Evolutionary conservation across 2,888 invertebrate genomes (phyloP), one percentile per base, ranked within the genome.

Genomic region (Drosophila suboccidentalis): DNA sequence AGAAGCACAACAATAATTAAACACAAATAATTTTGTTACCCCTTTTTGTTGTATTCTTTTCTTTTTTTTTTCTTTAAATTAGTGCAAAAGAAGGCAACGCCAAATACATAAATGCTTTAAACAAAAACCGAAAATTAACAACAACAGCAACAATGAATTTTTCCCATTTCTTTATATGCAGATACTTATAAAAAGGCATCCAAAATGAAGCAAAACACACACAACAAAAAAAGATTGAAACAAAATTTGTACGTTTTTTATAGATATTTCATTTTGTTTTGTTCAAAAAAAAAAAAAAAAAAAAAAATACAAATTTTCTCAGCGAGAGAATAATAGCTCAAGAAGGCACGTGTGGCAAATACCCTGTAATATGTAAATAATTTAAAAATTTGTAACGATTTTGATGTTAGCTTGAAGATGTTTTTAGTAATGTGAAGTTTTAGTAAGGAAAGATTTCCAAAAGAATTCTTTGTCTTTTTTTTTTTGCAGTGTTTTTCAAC

Each of bases 201-300:
- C 36, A 58, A 59, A 43, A 74, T 1, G 41, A 61, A 49, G 32
- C 46, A 58, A 63, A 29, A 49, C 39, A 51, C 26, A 36, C 44
- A 38, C 41, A 53, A 60, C 26, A 26, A 26, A 5, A 46, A 32
- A 59, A 46, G 26, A 57, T 73, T 61, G 39, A 65, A 60, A 50
- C 22, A 57, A 60, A 60, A 57, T 57, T 62, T 62, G 46, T 41
- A 58, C 58, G 39, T 49, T 62, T 73, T 57, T 68, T 65, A 65
- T 69, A 63, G 57, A 66, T 69, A 63, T 78, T 74, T 74, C 57
- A 66, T 69, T 62, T 67, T 49, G 41, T 26, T 60, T 63, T 62
- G 59, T 51, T 51, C 26, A 44, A 19, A 11, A 62, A 41, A n/a
- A 17, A 38, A 22, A 59, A 22, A 39, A 22, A 19, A n/a, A n/a